phyloP scores from a whole-genome alignment of 2,888 invertebrate genomes.

The Agrotis puta region DNA sequence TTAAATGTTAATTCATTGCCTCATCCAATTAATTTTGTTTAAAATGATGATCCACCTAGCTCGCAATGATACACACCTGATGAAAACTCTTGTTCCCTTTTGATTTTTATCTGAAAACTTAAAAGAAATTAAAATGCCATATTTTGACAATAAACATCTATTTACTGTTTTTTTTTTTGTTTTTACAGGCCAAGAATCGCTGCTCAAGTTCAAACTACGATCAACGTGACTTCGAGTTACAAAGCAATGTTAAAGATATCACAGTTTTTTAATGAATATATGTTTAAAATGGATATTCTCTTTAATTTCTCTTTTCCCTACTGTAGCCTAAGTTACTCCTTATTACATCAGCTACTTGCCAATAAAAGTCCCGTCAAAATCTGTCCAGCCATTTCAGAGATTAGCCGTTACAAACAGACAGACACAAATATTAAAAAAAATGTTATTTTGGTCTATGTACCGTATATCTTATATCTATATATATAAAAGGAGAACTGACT shows the following conservation, averaged over 20 bases:
- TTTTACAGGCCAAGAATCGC: constrained; percentile 12
- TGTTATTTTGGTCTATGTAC: too few species aligned
- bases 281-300: constrained; percentile 9
- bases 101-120: constrained; percentile 82
- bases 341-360: too few species aligned
- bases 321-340: too few species aligned
- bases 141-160: not conserved
- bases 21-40: constrained; percentile 8
- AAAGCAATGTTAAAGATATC: not conserved
- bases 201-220: not conserved
- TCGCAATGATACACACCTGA: constrained; percentile 92
- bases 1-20: not conserved
- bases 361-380: too few species aligned
- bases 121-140: not conserved
- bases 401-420: too few species aligned
- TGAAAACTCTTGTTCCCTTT: constrained; percentile 91
- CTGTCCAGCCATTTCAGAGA: too few species aligned
- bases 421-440: too few species aligned
- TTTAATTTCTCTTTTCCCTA: not conserved
- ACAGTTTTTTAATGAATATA: constrained; percentile 8
- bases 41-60: constrained; percentile 91
- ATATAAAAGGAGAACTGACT: too few species aligned
- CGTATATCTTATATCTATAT: too few species aligned
- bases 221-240: not conserved
- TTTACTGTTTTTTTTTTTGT: not conserved